phyloP scores from a whole-genome alignment of 1,140 invertebrate species.

The Leguminivora glycinivorella region DNA sequence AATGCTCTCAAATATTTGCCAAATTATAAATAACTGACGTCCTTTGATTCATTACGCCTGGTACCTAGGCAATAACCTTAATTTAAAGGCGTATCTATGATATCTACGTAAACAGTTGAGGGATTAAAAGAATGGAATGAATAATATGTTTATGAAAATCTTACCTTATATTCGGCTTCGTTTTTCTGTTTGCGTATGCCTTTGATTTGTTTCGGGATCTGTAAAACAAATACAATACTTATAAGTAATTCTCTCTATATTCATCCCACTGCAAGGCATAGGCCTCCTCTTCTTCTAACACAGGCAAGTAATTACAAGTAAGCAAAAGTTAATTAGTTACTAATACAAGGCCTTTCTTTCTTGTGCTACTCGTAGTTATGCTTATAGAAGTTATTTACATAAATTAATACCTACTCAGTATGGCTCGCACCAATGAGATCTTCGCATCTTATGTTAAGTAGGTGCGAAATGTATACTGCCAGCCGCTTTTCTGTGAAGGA shows the following conservation, averaged over 20 bases:
- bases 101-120: not conserved
- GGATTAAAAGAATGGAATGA: not conserved
- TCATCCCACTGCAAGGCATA: no score
- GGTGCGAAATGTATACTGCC: no score
- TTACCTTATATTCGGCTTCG: constrained; percentile 53
- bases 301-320: no score
- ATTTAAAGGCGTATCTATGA: not conserved
- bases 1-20: constrained; percentile 16
- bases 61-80: not conserved
- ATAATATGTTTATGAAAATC: not conserved
- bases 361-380: no score
- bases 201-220: constrained; percentile 61
- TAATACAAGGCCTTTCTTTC: no score
- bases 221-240: constrained; percentile 38
- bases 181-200: constrained; percentile 54
- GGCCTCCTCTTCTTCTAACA: no score
- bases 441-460: no score
- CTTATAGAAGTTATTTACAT: no score
- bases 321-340: no score
- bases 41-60: constrained; percentile 1
- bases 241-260: not conserved
- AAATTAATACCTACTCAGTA: no score
- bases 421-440: no score
- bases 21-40: constrained; percentile 22
- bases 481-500: no score